phyloP scores from a whole-genome alignment of 2,888 invertebrate species.

The Amphipoea lucens region DNA sequence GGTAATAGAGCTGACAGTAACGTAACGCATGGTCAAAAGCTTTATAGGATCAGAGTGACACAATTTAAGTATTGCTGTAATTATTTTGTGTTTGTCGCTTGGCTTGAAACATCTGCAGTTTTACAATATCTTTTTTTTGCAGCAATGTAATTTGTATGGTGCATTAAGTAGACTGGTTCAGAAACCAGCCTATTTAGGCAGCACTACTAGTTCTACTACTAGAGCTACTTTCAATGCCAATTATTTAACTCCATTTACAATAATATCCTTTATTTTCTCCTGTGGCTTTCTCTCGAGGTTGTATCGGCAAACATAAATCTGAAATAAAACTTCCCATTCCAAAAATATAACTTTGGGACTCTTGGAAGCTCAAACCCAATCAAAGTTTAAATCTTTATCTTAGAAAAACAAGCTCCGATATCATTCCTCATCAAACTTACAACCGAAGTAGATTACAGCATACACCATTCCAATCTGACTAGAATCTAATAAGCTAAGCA shows the following conservation, averaged over 20 bases:
- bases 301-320: neutral
- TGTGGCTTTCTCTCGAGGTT: no score
- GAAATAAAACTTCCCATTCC: neutral
- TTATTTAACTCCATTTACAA: no score
- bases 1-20: no score
- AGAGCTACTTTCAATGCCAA: no score
- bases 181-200: neutral
- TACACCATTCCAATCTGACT: slow-evolving; percentile 11
- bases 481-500: slow-evolving; percentile 27
- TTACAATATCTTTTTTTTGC: neutral
- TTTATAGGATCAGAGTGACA: neutral
- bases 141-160: neutral
- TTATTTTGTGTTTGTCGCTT: neutral
- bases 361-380: neutral
- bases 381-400: neutral
- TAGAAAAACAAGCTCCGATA: neutral
- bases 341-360: neutral
- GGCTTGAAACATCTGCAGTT: neutral
- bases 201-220: no score
- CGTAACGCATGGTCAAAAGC: neutral
- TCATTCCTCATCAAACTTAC: neutral
- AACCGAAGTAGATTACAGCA: slow-evolving; percentile 12
- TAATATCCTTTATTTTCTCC: no score
- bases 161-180: no score
- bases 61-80: neutral